A percentile compares a stretch with the other conserved stretches of the same genome.
phyloP scores from a whole-genome alignment of 2,113 vertebrate genomes.

The Carassius auratus region DNA sequence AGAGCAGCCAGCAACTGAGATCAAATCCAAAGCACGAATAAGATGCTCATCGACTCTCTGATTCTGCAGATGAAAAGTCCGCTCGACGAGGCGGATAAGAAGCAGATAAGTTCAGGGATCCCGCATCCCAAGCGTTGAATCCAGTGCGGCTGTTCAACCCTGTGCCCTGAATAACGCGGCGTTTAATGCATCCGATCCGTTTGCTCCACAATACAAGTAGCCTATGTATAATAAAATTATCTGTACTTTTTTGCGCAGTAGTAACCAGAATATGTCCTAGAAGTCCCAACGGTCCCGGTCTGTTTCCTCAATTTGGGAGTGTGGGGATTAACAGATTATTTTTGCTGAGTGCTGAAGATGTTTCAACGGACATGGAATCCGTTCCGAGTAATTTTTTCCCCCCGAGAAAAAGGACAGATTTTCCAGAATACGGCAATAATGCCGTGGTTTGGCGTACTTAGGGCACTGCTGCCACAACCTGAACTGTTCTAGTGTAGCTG shows the following conservation, averaged over 20 bases:
- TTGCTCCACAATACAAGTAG: constrained; percentile 27
- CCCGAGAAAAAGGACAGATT: constrained; percentile 41
- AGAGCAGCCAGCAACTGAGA: constrained; percentile 13
- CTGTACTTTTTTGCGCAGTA: constrained; percentile 20
- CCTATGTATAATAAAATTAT: not conserved
- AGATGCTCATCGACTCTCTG: constrained; percentile 29
- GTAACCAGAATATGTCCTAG: not conserved
- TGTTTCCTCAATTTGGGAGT: not conserved
- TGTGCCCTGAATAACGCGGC: not conserved
- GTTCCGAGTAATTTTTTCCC: not conserved
- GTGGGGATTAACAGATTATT: constrained; percentile 21
- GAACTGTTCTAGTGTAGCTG: constrained; percentile 57
- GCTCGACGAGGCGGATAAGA: not conserved
- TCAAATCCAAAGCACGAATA: constrained; percentile 20
- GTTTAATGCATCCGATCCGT: constrained; percentile 23
- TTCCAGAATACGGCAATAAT: constrained; percentile 44
- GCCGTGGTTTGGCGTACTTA: constrained; percentile 55
- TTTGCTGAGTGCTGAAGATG: not conserved
- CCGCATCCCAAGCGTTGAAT: constrained; percentile 34
- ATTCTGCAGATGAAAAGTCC: constrained; percentile 30
- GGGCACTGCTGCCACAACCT: constrained; percentile 61
- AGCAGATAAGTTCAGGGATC: constrained; percentile 15
- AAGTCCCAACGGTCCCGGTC: constrained; percentile 26
- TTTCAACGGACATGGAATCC: not conserved
- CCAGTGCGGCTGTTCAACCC: constrained; percentile 27